Evolutionary conservation across 2,888 invertebrate genomes (phyloP).

Genomic region (Rhamphomyia laevipes): DNA sequence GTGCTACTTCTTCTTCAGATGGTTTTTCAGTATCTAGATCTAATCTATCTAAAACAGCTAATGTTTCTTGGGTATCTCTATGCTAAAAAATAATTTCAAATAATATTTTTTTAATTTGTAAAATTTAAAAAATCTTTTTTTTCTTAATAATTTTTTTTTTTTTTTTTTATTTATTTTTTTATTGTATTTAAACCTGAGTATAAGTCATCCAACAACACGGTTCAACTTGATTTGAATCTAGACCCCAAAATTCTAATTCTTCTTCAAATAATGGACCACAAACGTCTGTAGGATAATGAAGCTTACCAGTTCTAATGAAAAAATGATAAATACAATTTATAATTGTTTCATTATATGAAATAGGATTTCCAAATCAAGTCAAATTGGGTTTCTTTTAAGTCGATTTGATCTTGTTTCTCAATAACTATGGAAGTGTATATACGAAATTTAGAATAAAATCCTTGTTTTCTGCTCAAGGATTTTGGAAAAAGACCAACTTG

Average conservation of each 20-base stretch:
- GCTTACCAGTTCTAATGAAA: slow-evolving; percentile 73
- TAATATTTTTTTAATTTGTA: not conserved
- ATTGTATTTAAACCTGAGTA: slow-evolving; percentile 82
- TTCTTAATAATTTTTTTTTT: not conserved
- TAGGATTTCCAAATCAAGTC: too few species aligned
- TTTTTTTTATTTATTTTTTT: not conserved
- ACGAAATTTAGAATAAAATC: not conserved
- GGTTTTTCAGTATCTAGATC: slow-evolving; percentile 98
- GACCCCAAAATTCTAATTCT: slow-evolving; percentile 98
- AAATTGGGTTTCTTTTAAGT: too few species aligned
- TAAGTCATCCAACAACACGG: slow-evolving; percentile 99
- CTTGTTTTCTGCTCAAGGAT: too few species aligned
- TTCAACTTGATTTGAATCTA: slow-evolving; percentile 98
- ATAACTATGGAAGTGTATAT: not conserved
- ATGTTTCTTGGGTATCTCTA: slow-evolving; percentile 96
- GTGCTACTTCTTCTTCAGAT: slow-evolving; percentile 93
- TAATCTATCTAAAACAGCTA: slow-evolving; percentile 91
- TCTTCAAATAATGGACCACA: slow-evolving; percentile 99
- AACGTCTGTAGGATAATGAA: slow-evolving; percentile 98
- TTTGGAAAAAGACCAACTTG: not conserved
- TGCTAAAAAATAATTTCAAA: slow-evolving; percentile 48
- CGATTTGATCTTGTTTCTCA: not conserved
- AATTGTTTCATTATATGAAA: too few species aligned
- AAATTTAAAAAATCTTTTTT: not conserved
- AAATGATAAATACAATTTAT: too few species aligned